Conservation (phyloP, 2,797 vertebrate species). For the Thaleichthys pacificus region DNA sequence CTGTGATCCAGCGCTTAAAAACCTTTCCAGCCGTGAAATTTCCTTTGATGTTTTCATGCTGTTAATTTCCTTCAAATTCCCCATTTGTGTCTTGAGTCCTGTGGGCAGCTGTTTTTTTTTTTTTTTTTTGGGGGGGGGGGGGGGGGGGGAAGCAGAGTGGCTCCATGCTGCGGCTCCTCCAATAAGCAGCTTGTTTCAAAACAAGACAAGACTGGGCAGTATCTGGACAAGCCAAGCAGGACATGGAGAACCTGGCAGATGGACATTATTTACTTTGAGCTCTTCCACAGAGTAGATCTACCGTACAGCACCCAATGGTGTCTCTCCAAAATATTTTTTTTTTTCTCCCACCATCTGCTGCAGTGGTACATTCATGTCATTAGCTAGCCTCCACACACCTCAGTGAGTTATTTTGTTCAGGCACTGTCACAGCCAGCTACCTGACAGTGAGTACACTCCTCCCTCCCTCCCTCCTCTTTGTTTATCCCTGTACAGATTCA, state of each 20-base stretch:
- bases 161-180: too few species aligned
- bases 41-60: neutral
- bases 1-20: neutral
- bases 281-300: neutral
- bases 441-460: constrained; percentile 5
- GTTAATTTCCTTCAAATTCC: constrained; percentile 12
- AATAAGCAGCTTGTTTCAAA: constrained; percentile 28
- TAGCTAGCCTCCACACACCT: too few species aligned
- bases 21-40: neutral
- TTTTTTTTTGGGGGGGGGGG: too few species aligned
- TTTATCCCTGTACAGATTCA: constrained; percentile 56
- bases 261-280: constrained; percentile 37
- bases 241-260: constrained; percentile 34
- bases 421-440: constrained; percentile 4
- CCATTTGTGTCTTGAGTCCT: constrained; percentile 4
- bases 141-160: too few species aligned
- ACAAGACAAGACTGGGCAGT: constrained; percentile 25
- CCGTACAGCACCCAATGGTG: too few species aligned
- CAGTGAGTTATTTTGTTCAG: constrained; percentile 18
- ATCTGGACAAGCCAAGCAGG: constrained; percentile 30
- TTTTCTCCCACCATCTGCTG: too few species aligned
- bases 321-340: too few species aligned
- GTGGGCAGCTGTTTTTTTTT: constrained; percentile 8
- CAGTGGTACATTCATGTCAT: too few species aligned
- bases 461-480: constrained; percentile 25